Evolutionary conservation across 2,888 invertebrate species (phyloP).

Genomic region (Metacarcinus magister): DNA sequence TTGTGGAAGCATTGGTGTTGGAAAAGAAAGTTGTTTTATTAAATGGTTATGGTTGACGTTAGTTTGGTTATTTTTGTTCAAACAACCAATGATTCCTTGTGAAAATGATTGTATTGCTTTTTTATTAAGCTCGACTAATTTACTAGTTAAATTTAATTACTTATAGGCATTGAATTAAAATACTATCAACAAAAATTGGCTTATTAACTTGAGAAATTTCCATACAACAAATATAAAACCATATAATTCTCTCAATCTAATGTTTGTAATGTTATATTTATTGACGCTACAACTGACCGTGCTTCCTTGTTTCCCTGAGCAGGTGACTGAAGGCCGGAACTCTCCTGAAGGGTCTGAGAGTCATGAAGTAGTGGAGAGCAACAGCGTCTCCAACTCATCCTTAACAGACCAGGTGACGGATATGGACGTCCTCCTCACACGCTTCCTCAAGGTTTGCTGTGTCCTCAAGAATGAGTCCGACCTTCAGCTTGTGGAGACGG

Average conservation of each 20-base stretch:
- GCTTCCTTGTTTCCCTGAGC: not conserved
- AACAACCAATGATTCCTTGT: not conserved
- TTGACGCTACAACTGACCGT: not conserved
- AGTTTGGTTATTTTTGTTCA: not conserved
- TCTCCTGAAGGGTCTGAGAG: slow-evolving; percentile 81
- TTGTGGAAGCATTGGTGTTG: not conserved
- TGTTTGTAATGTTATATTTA: not conserved
- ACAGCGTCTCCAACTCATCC: slow-evolving; percentile 56
- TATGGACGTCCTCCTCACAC: slow-evolving; percentile 80
- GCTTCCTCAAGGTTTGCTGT: slow-evolving; percentile 82
- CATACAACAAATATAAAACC: not conserved
- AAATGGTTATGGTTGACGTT: not conserved
- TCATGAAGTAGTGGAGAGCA: slow-evolving; percentile 68
- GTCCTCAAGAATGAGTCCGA: slow-evolving; percentile 82
- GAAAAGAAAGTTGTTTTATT: not conserved
- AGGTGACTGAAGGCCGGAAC: slow-evolving; percentile 77
- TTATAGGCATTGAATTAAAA: not conserved
- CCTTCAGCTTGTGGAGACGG: slow-evolving; percentile 74
- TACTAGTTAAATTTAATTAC: not conserved
- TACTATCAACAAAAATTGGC: not conserved
- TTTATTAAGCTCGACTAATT: not conserved
- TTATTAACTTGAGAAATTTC: not conserved
- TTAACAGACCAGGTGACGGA: slow-evolving; percentile 81
- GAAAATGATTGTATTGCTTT: not conserved
- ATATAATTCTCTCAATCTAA: not conserved